A percentile compares a stretch with the other conserved stretches of the same genome.
Evolutionary conservation across 35 echinoderm and acorn worm genomes (phyloP).

Genomic region (Apostichopus parvimensis): DNA sequence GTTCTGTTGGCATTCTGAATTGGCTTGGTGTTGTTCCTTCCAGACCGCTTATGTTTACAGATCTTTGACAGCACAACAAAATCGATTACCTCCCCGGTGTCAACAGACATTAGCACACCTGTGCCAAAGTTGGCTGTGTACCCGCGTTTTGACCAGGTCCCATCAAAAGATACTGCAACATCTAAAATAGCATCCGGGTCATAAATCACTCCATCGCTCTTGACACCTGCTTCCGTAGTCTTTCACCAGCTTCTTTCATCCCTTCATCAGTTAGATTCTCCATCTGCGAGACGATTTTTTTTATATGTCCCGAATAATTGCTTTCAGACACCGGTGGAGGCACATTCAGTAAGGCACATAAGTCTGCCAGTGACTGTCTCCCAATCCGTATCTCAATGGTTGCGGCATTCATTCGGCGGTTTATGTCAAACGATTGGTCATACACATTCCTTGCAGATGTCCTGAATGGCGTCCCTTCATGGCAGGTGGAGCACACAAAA

Average conservation of each 20-base stretch:
- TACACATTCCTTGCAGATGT: too few species aligned
- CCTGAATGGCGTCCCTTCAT: too few species aligned
- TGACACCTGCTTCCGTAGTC: background rate
- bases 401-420: too few species aligned
- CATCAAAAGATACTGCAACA: constrained; percentile 56
- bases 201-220: too few species aligned
- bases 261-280: background rate
- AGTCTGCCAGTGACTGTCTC: too few species aligned
- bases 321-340: too few species aligned
- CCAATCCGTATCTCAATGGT: too few species aligned
- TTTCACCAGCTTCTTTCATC: background rate
- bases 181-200: constrained; percentile 25
- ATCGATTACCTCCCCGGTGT: constrained; percentile 63
- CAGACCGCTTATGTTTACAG: background rate
- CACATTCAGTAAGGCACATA: too few species aligned
- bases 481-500: too few species aligned
- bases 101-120: constrained; percentile 65
- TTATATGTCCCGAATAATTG: too few species aligned
- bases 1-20: background rate
- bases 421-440: too few species aligned
- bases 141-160: constrained; percentile 55
- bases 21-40: background rate
- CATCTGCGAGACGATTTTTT: background rate
- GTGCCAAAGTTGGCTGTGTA: constrained; percentile 63
- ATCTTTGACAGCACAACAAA: too few species aligned